Evolutionary conservation across 2,113 vertebrate species (phyloP).

Genomic region (Alces alces): DNA sequence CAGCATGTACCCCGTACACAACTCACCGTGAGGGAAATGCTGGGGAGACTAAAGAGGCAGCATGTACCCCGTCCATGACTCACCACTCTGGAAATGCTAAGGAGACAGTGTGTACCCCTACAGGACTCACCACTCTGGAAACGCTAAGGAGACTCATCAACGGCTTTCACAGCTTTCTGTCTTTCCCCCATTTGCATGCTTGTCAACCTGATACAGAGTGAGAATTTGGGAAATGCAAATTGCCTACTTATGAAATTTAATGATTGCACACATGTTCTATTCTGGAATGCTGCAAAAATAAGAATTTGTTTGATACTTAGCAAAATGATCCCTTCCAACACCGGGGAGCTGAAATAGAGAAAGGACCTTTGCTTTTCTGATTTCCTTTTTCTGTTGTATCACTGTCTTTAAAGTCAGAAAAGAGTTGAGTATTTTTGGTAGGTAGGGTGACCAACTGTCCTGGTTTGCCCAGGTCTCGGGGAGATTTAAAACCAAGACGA

Average conservation of each 20-base stretch:
- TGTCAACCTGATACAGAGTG: constrained; percentile 62
- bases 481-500: neutral
- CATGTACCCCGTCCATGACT: accelerated
- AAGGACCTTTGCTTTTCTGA: neutral
- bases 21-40: too few species aligned
- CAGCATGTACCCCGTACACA: accelerated
- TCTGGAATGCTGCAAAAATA: constrained; percentile 35
- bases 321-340: neutral
- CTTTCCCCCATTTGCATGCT: constrained; percentile 41
- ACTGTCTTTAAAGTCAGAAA: neutral
- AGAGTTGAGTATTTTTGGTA: neutral
- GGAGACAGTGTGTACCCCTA: neutral
- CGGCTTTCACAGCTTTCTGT: neutral
- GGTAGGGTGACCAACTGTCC: too few species aligned
- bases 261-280: constrained; percentile 39
- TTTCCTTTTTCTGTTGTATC: too few species aligned
- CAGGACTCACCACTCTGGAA: neutral
- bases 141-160: neutral
- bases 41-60: neutral
- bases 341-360: neutral
- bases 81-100: neutral
- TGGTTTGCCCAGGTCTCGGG: too few species aligned
- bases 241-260: constrained; percentile 60
- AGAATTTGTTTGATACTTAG: neutral
- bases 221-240: constrained; percentile 53